Conservation (phyloP, 2,113 vertebrate genomes). For the Capreolus pygargus region DNA sequence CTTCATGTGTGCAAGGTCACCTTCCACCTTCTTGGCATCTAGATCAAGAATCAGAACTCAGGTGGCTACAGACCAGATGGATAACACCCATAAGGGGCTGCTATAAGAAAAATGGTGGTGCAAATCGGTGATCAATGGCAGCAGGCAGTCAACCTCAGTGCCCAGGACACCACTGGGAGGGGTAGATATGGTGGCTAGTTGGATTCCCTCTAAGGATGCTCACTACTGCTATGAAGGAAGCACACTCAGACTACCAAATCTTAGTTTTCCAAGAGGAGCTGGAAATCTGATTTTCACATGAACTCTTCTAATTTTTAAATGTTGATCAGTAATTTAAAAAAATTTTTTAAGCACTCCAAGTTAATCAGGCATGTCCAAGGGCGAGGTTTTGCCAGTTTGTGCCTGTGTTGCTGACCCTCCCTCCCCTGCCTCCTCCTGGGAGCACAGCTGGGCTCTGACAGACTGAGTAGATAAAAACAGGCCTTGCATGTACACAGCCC, state of each 20-base stretch:
- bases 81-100: neutral
- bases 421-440: neutral
- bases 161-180: neutral
- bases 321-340: neutral
- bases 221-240: neutral
- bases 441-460: slow-evolving; percentile 72
- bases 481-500: slow-evolving; percentile 41
- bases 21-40: neutral
- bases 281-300: neutral
- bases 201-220: neutral
- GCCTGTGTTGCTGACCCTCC: neutral
- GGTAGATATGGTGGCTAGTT: neutral
- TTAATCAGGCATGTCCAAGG: neutral
- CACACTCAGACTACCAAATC: neutral
- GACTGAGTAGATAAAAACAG: slow-evolving; percentile 66
- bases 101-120: neutral
- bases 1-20: neutral
- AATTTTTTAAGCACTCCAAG: neutral
- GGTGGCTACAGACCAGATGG: neutral
- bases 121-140: neutral
- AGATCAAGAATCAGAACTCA: neutral
- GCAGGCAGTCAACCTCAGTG: neutral
- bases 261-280: slow-evolving; percentile 20
- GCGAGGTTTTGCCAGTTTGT: neutral
- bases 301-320: slow-evolving; percentile 11